phyloP scores from a whole-genome alignment of 1,140 invertebrate genomes.

The Leptopilina clavipes region DNA sequence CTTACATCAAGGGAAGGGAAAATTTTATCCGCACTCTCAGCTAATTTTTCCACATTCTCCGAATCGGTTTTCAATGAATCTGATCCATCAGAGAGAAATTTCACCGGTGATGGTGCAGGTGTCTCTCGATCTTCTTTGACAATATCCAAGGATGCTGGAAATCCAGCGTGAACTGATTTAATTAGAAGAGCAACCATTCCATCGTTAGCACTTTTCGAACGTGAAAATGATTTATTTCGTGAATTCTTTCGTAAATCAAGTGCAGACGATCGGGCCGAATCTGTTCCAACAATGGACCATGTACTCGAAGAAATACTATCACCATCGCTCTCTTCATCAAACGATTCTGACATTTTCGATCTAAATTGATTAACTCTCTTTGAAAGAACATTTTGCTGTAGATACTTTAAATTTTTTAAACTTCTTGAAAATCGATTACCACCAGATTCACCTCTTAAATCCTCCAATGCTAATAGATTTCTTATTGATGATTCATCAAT shows the following conservation, averaged over 20 bases:
- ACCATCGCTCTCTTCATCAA: slow-evolving; percentile 66
- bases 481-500: slow-evolving; percentile 68
- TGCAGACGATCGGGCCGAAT: slow-evolving; percentile 53
- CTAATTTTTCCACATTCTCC: slow-evolving; percentile 39
- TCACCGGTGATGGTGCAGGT: slow-evolving; percentile 59
- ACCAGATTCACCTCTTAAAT: slow-evolving; percentile 73
- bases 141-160: slow-evolving; percentile 72
- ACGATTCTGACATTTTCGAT: slow-evolving; percentile 66
- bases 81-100: slow-evolving; percentile 54
- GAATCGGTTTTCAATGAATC: slow-evolving; percentile 43
- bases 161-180: slow-evolving; percentile 78
- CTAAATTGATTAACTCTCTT: slow-evolving; percentile 70
- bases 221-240: slow-evolving; percentile 71
- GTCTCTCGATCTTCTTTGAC: slow-evolving; percentile 77
- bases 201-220: slow-evolving; percentile 76
- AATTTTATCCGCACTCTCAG: slow-evolving; percentile 9
- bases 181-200: slow-evolving; percentile 80
- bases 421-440: slow-evolving; percentile 74
- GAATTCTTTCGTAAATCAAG: slow-evolving; percentile 51
- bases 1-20: neutral
- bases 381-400: slow-evolving; percentile 75
- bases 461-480: slow-evolving; percentile 76
- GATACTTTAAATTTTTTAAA: slow-evolving; percentile 75
- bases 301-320: slow-evolving; percentile 60
- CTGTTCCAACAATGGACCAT: slow-evolving; percentile 57